phyloP scores from a whole-genome alignment of 2,888 invertebrate genomes.

The Rhynchonema sp. region DNA sequence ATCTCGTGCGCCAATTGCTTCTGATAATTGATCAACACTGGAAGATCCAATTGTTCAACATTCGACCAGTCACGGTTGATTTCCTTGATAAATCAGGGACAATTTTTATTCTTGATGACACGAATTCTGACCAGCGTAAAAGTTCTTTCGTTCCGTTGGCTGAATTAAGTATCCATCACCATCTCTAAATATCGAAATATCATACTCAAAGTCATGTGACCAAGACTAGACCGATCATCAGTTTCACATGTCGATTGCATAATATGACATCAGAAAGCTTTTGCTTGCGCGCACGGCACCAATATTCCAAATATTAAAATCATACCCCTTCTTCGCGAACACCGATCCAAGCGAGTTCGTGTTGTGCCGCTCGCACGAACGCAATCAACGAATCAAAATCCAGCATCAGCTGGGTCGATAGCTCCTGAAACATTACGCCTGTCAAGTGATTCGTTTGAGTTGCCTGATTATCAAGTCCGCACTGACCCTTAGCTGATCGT shows the following conservation, averaged over 20 bases:
- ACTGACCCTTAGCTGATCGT: constrained; percentile 59
- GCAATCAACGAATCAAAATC: constrained; percentile 70
- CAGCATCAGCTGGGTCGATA: constrained; percentile 61
- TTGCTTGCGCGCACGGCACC: too few species aligned
- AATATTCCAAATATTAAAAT: too few species aligned
- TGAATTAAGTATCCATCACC: too few species aligned
- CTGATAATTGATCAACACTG: constrained; percentile 43
- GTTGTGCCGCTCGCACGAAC: constrained; percentile 56
- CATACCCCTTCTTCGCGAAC: neutral
- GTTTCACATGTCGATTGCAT: too few species aligned
- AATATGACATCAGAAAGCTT: too few species aligned
- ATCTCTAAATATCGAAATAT: too few species aligned
- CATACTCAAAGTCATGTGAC: too few species aligned
- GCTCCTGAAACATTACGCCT: constrained; percentile 28
- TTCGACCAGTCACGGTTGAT: constrained; percentile 81
- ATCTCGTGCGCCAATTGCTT: constrained; percentile 64
- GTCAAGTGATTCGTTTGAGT: neutral
- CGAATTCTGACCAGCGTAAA: too few species aligned
- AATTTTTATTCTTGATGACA: too few species aligned
- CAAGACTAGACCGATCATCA: too few species aligned
- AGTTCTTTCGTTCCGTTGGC: too few species aligned
- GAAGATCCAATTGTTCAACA: constrained; percentile 71
- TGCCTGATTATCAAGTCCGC: neutral
- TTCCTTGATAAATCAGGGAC: too few species aligned
- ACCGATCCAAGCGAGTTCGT: constrained; percentile 60